Percentiles rank a stretch among this genome's conserved stretches.
These are phyloP conservation scores for Anoplolepis gracilipes DNA, from an alignment of 1,140 invertebrate species.

Conservation along the genomic window DNA sequence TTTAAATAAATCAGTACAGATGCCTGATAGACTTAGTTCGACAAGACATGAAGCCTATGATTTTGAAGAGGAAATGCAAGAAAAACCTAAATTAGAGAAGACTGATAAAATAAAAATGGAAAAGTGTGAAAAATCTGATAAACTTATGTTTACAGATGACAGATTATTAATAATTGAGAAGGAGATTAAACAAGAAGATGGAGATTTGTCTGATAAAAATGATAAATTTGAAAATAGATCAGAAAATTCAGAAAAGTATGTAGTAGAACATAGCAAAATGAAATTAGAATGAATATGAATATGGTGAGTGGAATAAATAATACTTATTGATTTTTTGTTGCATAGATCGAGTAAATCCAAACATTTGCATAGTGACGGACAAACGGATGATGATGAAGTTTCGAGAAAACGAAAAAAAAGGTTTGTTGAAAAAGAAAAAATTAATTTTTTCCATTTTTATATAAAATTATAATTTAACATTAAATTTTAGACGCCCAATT, in stretches of 20 bases:
- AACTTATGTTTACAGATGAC: constrained; percentile 72
- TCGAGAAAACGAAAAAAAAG: constrained; percentile 81
- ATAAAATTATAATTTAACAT: not conserved
- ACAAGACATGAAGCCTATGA: constrained; percentile 80
- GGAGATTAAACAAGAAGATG: constrained; percentile 81
- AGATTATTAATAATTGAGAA: constrained; percentile 78
- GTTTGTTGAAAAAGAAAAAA: constrained; percentile 58
- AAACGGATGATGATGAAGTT: constrained; percentile 82
- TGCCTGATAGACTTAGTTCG: constrained; percentile 87
- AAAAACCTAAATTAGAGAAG: constrained; percentile 80
- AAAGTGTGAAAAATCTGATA: constrained; percentile 77
- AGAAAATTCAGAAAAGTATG: constrained; percentile 79
- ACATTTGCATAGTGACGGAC: constrained; percentile 79
- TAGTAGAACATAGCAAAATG: not conserved
- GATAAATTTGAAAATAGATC: constrained; percentile 74
- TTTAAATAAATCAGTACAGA: constrained; percentile 87
- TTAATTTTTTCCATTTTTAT: not conserved
- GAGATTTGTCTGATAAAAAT: constrained; percentile 79
- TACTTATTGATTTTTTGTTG: constrained; percentile 41
- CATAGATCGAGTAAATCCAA: constrained; percentile 79
- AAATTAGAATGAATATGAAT: constrained; percentile 32
- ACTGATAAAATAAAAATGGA: constrained; percentile 79
- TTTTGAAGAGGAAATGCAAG: constrained; percentile 80
- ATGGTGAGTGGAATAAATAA: not conserved
- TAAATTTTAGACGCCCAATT: constrained; percentile 73